These are phyloP conservation scores for Nothocercus nigrocapillus DNA, from an alignment of 2,113 vertebrate species.

Conservation along the genomic window DNA sequence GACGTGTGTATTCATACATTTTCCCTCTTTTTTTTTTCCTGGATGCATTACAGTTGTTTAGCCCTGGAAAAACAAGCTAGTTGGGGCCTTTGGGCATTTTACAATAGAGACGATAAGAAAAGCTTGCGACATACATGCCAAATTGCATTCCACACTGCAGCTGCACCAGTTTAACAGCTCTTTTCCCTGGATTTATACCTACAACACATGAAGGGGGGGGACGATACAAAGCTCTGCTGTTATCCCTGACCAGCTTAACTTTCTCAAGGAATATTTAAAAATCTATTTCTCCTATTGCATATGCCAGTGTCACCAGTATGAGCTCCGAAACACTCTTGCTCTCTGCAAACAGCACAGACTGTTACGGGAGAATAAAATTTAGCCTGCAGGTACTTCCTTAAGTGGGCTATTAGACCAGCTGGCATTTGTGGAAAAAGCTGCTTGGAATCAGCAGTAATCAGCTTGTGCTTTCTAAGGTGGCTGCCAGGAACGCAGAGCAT, in stretches of 20 bases:
- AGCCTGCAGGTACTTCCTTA: slow-evolving; percentile 6
- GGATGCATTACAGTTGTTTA: neutral
- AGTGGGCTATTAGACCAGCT: slow-evolving; percentile 24
- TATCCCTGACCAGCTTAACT: neutral
- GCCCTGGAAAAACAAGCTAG: neutral
- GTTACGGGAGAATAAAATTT: neutral
- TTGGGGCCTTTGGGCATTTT: neutral
- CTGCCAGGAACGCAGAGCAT: neutral
- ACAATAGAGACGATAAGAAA: neutral
- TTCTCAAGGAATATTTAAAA: neutral
- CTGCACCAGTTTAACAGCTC: neutral
- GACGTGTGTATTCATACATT: fast-evolving
- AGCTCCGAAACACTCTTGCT: neutral
- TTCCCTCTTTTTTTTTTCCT: neutral
- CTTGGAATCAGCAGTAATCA: slow-evolving; percentile 5
- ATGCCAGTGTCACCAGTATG: fast-evolving
- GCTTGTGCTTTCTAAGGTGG: slow-evolving; percentile 9
- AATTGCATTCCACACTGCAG: neutral
- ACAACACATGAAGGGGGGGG: neutral
- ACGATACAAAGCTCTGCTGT: neutral
- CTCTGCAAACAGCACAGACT: neutral
- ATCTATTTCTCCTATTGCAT: neutral
- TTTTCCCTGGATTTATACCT: neutral
- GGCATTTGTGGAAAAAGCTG: neutral
- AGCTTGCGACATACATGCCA: neutral